These are phyloP conservation scores for Zosterops japonicus DNA, from an alignment of 2,113 vertebrate species.

Conservation along the genomic window DNA sequence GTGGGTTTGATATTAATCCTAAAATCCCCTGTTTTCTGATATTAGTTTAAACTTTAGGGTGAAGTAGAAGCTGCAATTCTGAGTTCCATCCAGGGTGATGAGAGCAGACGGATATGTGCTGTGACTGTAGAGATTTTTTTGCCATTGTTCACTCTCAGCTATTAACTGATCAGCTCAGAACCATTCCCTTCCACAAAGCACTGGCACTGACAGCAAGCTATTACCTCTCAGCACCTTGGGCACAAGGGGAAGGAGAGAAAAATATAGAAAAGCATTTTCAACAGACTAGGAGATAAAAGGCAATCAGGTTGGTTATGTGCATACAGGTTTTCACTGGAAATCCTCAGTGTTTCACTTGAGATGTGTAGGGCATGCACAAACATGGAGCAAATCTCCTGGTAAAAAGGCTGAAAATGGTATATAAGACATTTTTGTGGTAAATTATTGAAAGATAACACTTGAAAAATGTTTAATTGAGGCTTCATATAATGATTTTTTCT, in stretches of 20 bases:
- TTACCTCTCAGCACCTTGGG: background rate
- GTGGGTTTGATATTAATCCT: background rate
- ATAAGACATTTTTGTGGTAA: background rate
- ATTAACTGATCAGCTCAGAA: background rate
- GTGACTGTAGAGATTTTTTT: background rate
- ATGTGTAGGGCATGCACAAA: slow-evolving; percentile 26
- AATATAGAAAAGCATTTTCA: slow-evolving; percentile 62
- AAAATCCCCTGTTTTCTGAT: background rate
- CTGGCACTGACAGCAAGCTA: slow-evolving; percentile 33
- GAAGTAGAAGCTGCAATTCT: background rate
- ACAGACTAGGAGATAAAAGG: slow-evolving; percentile 6
- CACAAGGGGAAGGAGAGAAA: slow-evolving; percentile 6
- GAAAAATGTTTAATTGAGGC: background rate
- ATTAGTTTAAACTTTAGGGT: background rate
- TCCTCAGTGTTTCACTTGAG: slow-evolving; percentile 46
- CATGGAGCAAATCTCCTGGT: slow-evolving; percentile 28
- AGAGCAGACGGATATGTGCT: background rate
- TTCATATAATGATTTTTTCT: background rate
- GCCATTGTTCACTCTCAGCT: background rate
- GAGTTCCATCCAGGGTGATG: background rate
- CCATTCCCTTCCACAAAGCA: slow-evolving; percentile 1
- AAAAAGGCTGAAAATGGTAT: slow-evolving; percentile 29
- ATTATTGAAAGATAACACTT: background rate
- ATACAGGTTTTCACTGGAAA: slow-evolving; percentile 53
- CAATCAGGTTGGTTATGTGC: slow-evolving; percentile 17